Evolutionary conservation across 2,113 vertebrate genomes (phyloP).

Genomic region (Rafetus swinhoei): DNA sequence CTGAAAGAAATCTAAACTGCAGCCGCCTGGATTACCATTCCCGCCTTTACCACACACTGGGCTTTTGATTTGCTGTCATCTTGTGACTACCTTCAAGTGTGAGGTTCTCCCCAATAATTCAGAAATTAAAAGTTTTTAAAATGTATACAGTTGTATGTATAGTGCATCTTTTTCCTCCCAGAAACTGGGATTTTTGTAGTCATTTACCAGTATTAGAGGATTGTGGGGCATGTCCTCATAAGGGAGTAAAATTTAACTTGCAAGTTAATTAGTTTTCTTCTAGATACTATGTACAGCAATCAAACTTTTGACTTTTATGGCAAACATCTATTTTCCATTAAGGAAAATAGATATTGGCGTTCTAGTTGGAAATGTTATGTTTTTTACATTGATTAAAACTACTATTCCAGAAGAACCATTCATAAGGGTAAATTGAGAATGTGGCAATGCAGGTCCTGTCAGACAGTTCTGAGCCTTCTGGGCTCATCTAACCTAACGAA

Average conservation of each 20-base stretch:
- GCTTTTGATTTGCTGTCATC: neutral
- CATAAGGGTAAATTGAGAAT: neutral
- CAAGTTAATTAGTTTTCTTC: neutral
- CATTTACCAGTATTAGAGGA: neutral
- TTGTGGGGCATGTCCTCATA: neutral
- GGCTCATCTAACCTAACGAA: neutral
- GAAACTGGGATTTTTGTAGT: neutral
- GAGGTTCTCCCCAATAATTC: neutral
- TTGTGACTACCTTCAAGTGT: neutral
- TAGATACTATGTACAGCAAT: neutral
- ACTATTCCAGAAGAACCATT: neutral
- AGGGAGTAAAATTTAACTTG: neutral
- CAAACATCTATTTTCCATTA: neutral
- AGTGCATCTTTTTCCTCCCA: neutral
- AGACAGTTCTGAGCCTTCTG: neutral
- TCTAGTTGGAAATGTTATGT: neutral
- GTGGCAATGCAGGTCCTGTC: neutral
- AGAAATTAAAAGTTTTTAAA: neutral
- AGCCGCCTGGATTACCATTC: neutral
- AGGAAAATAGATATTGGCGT: neutral
- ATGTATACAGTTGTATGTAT: neutral
- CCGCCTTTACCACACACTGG: neutral
- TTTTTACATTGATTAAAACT: neutral
- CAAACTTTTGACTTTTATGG: neutral
- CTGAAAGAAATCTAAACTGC: neutral